Base-by-base conservation (phyloP, 2,113 vertebrate genomes). In the Anthoscopus minutus region DNA sequence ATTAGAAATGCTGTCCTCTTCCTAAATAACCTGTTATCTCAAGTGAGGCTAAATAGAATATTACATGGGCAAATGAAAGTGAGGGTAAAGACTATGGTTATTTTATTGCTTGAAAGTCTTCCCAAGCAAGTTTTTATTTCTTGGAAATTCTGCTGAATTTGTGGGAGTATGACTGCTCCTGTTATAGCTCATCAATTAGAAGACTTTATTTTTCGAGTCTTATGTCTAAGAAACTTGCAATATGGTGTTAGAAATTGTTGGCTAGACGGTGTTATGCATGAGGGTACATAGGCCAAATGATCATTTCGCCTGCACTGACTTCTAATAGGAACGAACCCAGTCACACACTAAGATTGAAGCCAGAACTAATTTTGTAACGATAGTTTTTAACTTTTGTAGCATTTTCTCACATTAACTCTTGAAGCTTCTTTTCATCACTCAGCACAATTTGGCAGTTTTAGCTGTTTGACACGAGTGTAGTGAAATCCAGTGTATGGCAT, bases 321-420 rank as follows among this genome's bases (percentile, higher is more conserved):
- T 81, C 40, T 80, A n/a, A 44, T 23, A 64, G 35, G 53, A 65
- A 79, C 85, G 53, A 65, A 79, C 85, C 16, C 89, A 88, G 76
- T 93, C 71, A 86, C 80, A 94, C 83, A 87, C 58, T 76, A 91
- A 86, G 79, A 81, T 31, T 81, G 78, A 92, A 86, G 57, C 71
- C 82, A 94, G 91, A 72, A 71, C 88, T 35, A 93, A 93, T 96
- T 97, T 89, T 91, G 88, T 84, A 40, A 95, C 92, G 88, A 50
- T 88, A 73, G 71, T 94, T 97, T 97, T 91, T 96, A 95, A 97
- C 86, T 96, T 95, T 77, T 94, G 23, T 93, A 90, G 93, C 92
- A 93, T 93, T 93, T 76, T 94, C 86, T 97, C 95, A 97, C 44
- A 38, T 77, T 65, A 71, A 27, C 44, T 89, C 38, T 35, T 83